phyloP scores from a whole-genome alignment of 92 coral and sea anemone species.

The Scolanthus callimorphus region DNA sequence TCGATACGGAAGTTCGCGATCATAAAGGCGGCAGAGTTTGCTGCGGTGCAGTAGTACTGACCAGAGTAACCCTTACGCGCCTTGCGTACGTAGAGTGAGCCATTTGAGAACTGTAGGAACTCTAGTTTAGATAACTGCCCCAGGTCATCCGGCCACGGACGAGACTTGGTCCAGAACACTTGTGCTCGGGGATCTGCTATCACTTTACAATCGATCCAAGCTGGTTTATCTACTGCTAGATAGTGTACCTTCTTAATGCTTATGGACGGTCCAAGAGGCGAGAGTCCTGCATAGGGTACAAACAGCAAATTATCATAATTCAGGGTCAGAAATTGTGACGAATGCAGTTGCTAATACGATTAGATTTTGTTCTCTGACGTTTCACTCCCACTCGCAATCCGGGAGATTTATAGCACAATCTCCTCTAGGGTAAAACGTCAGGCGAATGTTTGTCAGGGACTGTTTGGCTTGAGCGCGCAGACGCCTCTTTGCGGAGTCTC shows the following conservation, averaged over 20 bases:
- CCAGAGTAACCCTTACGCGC: slow-evolving; percentile 65
- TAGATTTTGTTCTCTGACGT: too few relatives aligned
- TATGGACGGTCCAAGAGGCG: slow-evolving; percentile 44
- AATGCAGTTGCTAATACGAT: too few relatives aligned
- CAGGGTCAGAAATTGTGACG: too few relatives aligned
- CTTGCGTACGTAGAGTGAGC: slow-evolving; percentile 68
- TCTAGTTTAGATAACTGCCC: slow-evolving; percentile 44
- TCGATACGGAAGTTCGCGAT: slow-evolving; percentile 25
- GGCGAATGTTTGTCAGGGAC: too few relatives aligned
- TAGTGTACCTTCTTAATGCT: slow-evolving; percentile 31
- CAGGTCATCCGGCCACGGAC: slow-evolving; percentile 66
- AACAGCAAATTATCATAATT: too few relatives aligned
- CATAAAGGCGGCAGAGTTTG: slow-evolving; percentile 64
- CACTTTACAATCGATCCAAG: slow-evolving; percentile 68
- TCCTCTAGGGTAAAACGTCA: too few relatives aligned
- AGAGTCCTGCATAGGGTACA: slow-evolving; percentile 39
- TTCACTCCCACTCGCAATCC: too few relatives aligned
- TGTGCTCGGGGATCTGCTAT: slow-evolving; percentile 77
- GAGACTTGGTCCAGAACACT: slow-evolving; percentile 60
- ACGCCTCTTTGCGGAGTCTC: too few relatives aligned
- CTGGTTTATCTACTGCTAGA: slow-evolving; percentile 56
- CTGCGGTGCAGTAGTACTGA: slow-evolving; percentile 68
- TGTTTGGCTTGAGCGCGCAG: too few relatives aligned
- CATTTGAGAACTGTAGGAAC: slow-evolving; percentile 63
- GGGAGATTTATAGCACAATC: too few relatives aligned